Conservation (phyloP, 2,797 vertebrate genomes). For the Zalophus californianus region DNA sequence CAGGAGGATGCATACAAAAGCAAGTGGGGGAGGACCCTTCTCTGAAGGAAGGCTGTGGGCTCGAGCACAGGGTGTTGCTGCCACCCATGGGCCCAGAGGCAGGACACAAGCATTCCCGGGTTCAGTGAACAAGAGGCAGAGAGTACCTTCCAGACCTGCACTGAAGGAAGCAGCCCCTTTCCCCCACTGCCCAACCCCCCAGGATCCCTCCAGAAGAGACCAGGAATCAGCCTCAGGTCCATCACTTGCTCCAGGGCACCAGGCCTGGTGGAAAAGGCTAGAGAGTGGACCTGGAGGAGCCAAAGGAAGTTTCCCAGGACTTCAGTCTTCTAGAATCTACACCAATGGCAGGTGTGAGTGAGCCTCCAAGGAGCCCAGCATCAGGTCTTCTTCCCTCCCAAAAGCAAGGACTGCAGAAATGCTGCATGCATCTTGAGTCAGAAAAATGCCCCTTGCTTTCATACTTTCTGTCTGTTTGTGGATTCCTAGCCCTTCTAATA, state of each 20-base stretch:
- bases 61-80: neutral
- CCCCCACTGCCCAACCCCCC: too few species aligned
- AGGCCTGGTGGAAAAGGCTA: accelerated
- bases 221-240: neutral
- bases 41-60: too few species aligned
- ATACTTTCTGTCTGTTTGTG: neutral
- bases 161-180: neutral
- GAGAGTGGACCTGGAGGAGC: neutral
- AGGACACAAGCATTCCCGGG: accelerated
- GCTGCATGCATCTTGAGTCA: accelerated
- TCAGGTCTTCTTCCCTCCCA: neutral
- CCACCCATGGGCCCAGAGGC: neutral
- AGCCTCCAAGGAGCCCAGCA: neutral
- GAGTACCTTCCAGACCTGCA: neutral
- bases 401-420: neutral
- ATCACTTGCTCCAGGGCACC: neutral
- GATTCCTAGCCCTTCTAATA: neutral
- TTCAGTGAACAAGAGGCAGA: too few species aligned
- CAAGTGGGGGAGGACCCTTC: accelerated
- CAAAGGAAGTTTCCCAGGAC: too few species aligned
- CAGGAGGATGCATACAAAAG: neutral
- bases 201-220: neutral
- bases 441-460: neutral
- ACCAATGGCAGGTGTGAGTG: neutral
- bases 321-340: neutral